phyloP scores from a whole-genome alignment of 2,797 vertebrate genomes.

The Borostomias antarcticus region DNA sequence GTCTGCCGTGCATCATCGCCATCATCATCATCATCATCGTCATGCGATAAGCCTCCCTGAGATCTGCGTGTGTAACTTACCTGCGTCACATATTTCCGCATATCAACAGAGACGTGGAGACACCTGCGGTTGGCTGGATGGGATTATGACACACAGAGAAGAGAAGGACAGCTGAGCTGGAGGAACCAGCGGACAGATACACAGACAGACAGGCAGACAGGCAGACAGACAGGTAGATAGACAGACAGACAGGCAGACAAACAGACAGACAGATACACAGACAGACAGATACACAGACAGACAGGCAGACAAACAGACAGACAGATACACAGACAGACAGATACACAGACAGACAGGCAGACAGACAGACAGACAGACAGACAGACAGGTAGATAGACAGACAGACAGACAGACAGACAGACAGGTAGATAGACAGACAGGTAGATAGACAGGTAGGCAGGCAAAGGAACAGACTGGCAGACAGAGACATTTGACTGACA shows the following conservation, averaged over 20 bases:
- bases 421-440: background rate
- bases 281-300: background rate
- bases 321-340: conserved; percentile 28
- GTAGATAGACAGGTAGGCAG: no score
- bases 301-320: background rate
- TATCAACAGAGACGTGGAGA: background rate
- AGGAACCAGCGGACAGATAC: no score
- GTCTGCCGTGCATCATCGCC: background rate
- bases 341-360: background rate
- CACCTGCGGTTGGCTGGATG: background rate
- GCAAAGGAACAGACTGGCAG: background rate
- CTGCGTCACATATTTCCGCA: background rate
- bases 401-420: background rate
- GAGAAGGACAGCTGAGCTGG: background rate
- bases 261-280: background rate
- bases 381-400: background rate
- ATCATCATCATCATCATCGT: background rate
- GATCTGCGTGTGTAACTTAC: background rate
- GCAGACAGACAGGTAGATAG: no score
- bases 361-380: no score
- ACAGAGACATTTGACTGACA: background rate
- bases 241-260: background rate
- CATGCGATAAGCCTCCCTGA: no score
- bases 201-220: conserved; percentile 10
- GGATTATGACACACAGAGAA: background rate